Percentiles rank a stretch among this genome's conserved stretches.
Evolutionary conservation across 2,113 vertebrate genomes (phyloP).

Genomic region (Promerops cafer): DNA sequence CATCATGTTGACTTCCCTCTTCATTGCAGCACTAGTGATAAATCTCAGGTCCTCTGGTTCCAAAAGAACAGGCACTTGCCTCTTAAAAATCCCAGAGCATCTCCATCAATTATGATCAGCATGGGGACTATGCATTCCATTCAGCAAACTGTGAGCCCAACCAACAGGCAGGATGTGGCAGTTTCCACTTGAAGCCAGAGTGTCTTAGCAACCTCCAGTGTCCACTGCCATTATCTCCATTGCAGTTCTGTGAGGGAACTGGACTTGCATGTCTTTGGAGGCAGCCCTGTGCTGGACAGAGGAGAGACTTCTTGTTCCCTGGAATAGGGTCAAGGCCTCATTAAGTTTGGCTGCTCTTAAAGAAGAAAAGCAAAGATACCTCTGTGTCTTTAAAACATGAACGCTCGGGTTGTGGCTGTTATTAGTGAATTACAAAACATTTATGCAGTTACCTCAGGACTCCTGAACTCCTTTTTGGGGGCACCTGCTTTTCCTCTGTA

Average conservation of each 20-base stretch:
- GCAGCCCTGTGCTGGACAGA: not conserved
- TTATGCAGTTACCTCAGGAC: not conserved
- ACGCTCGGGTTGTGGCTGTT: not conserved
- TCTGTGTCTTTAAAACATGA: not conserved
- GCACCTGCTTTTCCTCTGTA: not conserved
- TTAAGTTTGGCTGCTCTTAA: not conserved
- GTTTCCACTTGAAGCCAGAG: not conserved
- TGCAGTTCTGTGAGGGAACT: not conserved
- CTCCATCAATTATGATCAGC: not conserved
- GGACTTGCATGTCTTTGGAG: not conserved
- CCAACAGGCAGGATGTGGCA: not conserved
- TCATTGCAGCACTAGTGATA: not conserved
- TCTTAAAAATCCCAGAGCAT: not conserved
- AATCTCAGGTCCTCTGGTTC: not conserved
- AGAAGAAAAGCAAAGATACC: not conserved
- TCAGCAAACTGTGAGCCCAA: not conserved
- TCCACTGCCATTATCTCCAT: not conserved
- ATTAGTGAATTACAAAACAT: not conserved
- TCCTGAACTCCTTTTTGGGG: not conserved
- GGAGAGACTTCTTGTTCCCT: not conserved
- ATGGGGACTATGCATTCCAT: not conserved
- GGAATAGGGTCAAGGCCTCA: not conserved
- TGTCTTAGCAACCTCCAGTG: not conserved
- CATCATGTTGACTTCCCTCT: not conserved
- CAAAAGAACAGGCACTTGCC: not conserved